phyloP scores from a whole-genome alignment of 2,888 invertebrate genomes.

The Philhelius pedissequus region DNA sequence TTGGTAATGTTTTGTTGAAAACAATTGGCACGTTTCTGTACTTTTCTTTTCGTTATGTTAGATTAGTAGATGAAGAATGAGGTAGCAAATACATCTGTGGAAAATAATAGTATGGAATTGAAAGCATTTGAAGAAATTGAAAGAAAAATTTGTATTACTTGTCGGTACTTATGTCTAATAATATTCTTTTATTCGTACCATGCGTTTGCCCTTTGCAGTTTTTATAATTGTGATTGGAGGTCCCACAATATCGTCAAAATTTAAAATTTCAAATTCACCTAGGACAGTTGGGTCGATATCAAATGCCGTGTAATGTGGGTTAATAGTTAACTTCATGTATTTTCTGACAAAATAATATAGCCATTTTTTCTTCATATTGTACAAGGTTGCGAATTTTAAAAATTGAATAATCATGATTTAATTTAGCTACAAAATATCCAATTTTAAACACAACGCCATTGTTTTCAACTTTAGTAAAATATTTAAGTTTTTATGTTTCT shows the following conservation, averaged over 20 bases:
- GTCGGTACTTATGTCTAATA: neutral
- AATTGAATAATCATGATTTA: neutral
- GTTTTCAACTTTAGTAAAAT: neutral
- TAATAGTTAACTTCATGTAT: neutral
- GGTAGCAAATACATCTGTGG: no score
- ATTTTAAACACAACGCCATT: neutral
- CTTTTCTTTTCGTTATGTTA: no score
- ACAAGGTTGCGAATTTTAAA: neutral
- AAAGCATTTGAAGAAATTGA: no score
- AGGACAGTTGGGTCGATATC: neutral
- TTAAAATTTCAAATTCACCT: slow-evolving; percentile 2
- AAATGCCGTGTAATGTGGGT: neutral
- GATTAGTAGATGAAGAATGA: no score
- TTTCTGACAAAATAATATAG: slow-evolving; percentile 6
- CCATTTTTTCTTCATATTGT: neutral
- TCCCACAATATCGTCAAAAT: slow-evolving; percentile 6
- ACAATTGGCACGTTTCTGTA: no score
- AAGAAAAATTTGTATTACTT: no score
- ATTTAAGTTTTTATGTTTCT: neutral
- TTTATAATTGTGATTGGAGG: slow-evolving; percentile 5
- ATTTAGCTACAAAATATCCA: neutral
- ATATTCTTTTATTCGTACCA: slow-evolving; percentile 3
- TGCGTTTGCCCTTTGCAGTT: slow-evolving; percentile 8
- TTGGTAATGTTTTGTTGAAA: no score
- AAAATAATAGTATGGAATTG: no score